These are phyloP conservation scores for Rambutsinella grinnellia DNA, from an alignment of 2,888 invertebrate species.

Conservation along the genomic window DNA sequence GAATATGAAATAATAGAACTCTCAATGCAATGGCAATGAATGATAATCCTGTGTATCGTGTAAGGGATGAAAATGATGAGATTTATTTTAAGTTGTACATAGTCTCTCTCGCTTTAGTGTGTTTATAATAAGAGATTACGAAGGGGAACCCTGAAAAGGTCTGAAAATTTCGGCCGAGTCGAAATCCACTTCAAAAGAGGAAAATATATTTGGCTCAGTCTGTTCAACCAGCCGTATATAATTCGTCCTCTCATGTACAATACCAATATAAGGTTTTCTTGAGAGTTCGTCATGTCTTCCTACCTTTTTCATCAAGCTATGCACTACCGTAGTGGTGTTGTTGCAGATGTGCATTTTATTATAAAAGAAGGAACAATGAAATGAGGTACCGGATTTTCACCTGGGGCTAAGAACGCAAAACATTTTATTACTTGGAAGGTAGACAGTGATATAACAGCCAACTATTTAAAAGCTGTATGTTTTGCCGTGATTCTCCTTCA, in stretches of 20 bases:
- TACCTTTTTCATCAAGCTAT: neutral
- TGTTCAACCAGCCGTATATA: neutral
- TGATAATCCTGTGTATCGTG: neutral
- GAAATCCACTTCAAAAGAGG: neutral
- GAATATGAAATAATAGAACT: neutral
- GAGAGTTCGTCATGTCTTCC: neutral
- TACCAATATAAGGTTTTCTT: neutral
- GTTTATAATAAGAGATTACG: neutral
- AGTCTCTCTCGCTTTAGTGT: no score
- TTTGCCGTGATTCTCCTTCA: no score
- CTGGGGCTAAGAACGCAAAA: conserved; percentile 10
- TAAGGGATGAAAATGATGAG: neutral
- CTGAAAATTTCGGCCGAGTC: neutral
- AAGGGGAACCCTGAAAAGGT: neutral
- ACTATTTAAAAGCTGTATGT: neutral
- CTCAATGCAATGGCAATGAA: neutral
- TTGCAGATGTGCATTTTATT: conserved; percentile 18
- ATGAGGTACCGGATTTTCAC: conserved; percentile 20
- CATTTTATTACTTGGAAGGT: neutral
- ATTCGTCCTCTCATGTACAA: neutral
- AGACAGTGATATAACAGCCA: neutral
- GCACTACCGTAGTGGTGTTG: neutral
- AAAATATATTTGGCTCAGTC: neutral
- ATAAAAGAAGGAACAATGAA: neutral
- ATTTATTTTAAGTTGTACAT: no score